Evolutionary conservation across 1,140 invertebrate species (phyloP), one percentile per base, ranked within the genome.

Genomic region (Drosophila serrata): DNA sequence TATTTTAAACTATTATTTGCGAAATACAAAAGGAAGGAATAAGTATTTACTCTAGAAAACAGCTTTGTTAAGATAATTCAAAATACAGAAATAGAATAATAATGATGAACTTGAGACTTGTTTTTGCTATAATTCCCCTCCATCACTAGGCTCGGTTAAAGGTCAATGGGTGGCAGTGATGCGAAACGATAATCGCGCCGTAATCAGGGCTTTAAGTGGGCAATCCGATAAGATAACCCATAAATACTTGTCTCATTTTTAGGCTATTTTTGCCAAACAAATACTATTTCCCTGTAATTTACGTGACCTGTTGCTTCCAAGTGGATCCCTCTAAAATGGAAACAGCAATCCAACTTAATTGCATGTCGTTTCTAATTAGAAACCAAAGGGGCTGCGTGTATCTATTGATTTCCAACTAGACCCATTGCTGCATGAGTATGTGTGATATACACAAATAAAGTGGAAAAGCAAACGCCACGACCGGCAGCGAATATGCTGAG

Each of bases 151-250:
- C 27, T 8, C 12, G 60, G 12, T 22, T 39, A 39, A 37, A 63
- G 72, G 37, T 72, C 51, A 22, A 64, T 42, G 60, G n/a, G 39
- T 6, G n/a, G 46, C 19, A 59, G 27, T 67, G 62, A 76, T 68
- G 73, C 46, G 48, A 39, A 24, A 76, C 62, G 55, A 68, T 77
- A 77, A 77, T 77, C 22, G 31, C 19, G 5, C 11, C 19, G 29
- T 76, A 76, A 67, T 63, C 73, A 42, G 37, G 22, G 17, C 13
- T 24, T 49, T 59, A 72, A 72, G 69, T 72, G 53, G 56, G 11
- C 63, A 51, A 77, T 77, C 37, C 42, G 73, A 77, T 77, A 68
- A 77, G 74, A 77, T 77, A 57, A 58, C 33, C 51, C 33, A 24
- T 65, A 49, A 75, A 75, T 57, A 42, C 68, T 31, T 60, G 40